phyloP scores from a whole-genome alignment of 2,797 vertebrate genomes.

The Crypturellus tataupa region DNA sequence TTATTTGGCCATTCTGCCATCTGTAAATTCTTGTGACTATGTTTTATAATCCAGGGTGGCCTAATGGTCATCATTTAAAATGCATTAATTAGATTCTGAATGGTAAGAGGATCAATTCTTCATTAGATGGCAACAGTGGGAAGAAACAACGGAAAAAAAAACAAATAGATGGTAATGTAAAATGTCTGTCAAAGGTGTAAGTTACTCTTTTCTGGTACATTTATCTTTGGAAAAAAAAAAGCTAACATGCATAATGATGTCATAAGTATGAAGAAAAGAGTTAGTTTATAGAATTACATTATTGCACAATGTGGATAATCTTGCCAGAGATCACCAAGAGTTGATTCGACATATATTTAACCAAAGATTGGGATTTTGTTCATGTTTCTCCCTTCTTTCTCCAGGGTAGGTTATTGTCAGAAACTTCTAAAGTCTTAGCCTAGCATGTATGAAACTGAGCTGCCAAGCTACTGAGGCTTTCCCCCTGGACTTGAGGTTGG shows the following conservation, averaged over 20 bases:
- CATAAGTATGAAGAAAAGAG: not conserved
- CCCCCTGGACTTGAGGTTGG: not conserved
- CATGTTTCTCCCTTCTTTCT: slow-evolving; percentile 1
- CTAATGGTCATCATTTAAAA: not conserved
- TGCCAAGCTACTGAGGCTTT: not conserved
- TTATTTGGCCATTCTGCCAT: not conserved
- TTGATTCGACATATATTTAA: slow-evolving; percentile 24
- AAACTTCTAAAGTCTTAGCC: not conserved
- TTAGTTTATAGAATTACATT: not conserved
- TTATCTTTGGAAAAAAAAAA: slow-evolving; percentile 17
- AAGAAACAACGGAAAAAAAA: not conserved
- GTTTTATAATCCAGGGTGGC: not conserved
- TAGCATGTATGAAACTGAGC: not conserved
- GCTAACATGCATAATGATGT: not conserved
- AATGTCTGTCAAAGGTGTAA: not conserved
- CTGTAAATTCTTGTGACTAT: not conserved
- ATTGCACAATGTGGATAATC: not conserved
- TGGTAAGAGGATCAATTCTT: not conserved
- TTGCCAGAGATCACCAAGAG: slow-evolving; percentile 20
- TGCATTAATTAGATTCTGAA: not conserved
- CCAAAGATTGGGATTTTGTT: slow-evolving; percentile 9
- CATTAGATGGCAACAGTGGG: not conserved
- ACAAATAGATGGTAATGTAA: not conserved
- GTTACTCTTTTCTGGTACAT: not conserved
- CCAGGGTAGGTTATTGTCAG: not conserved